A percentile compares a stretch with the other conserved stretches of the same genome.
These are phyloP conservation scores for Oreochromis spilurus DNA, from an alignment of 2,113 vertebrate species.

Conservation along the genomic window DNA sequence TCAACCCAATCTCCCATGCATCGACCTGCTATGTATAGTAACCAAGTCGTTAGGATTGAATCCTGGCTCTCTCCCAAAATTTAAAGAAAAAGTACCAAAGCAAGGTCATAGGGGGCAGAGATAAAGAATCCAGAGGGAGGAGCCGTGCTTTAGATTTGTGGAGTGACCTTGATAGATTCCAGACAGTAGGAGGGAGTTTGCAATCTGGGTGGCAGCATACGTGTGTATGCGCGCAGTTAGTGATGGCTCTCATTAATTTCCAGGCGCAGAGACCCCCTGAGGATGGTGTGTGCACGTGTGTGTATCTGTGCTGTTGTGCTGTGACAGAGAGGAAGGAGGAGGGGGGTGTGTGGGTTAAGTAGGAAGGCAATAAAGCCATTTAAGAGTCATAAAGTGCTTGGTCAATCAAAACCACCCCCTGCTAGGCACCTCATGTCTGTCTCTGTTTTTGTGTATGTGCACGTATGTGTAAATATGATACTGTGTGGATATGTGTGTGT, in stretches of 20 bases:
- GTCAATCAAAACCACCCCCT: conserved; percentile 48
- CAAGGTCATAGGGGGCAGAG: conserved; percentile 13
- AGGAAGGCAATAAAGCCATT: conserved; percentile 30
- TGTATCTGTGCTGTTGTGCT: neutral
- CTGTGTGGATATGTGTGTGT: neutral
- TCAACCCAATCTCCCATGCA: conserved; percentile 32
- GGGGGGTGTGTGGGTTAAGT: conserved; percentile 9
- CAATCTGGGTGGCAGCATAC: conserved; percentile 3
- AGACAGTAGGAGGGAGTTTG: conserved; percentile 9
- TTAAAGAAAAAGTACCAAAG: neutral
- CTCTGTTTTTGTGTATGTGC: neutral
- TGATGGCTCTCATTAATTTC: conserved; percentile 45
- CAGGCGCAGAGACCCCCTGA: neutral
- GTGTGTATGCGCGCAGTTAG: neutral
- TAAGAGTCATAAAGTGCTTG: conserved; percentile 48
- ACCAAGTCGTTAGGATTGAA: conserved; percentile 8
- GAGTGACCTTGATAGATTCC: conserved; percentile 37
- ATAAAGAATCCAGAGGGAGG: neutral
- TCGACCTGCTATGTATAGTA: conserved; percentile 11
- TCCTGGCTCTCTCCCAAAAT: conserved; percentile 6
- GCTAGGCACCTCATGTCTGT: conserved; percentile 13
- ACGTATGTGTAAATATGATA: neutral
- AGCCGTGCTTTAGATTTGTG: neutral
- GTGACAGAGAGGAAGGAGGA: neutral
- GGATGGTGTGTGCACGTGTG: neutral